These are phyloP conservation scores for Antennarius striatus DNA, from an alignment of 2,113 vertebrate genomes.

Conservation along the genomic window DNA sequence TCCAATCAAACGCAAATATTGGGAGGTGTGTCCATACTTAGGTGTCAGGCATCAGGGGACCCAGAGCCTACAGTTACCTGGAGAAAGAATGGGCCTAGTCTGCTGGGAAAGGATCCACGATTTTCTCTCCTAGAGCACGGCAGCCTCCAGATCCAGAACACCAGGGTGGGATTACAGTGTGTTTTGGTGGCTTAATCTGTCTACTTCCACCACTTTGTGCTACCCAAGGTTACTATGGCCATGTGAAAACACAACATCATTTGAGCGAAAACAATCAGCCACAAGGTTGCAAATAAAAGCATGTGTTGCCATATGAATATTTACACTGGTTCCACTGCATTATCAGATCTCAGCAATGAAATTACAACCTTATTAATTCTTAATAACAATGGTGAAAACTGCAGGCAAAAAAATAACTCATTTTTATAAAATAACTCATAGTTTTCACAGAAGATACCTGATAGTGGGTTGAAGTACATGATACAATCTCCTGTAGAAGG, in stretches of 20 bases:
- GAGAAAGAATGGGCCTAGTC: slow-evolving; percentile 90
- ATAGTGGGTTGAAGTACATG: too few species aligned
- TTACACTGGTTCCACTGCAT: too few species aligned
- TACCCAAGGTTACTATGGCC: background rate
- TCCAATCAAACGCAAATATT: slow-evolving; percentile 90
- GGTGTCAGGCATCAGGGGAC: slow-evolving; percentile 90
- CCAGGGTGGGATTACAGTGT: slow-evolving; percentile 80
- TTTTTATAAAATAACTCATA: too few species aligned
- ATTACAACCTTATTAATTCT: too few species aligned
- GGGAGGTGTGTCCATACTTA: slow-evolving; percentile 86
- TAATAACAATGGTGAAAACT: too few species aligned
- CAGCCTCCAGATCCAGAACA: slow-evolving; percentile 88
- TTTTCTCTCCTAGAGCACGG: slow-evolving; percentile 90
- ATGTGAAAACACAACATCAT: background rate
- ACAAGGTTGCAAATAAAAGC: too few species aligned
- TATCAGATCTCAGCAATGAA: too few species aligned
- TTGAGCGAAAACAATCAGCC: too few species aligned
- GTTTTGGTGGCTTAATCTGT: background rate
- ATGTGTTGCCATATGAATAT: too few species aligned
- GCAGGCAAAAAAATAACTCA: too few species aligned
- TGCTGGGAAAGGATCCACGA: slow-evolving; percentile 87
- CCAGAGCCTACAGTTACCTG: slow-evolving; percentile 91
- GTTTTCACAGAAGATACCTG: too few species aligned
- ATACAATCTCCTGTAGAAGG: too few species aligned
- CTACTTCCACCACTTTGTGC: background rate